phyloP scores from a whole-genome alignment of 1,140 invertebrate species.

The Atta colombica region DNA sequence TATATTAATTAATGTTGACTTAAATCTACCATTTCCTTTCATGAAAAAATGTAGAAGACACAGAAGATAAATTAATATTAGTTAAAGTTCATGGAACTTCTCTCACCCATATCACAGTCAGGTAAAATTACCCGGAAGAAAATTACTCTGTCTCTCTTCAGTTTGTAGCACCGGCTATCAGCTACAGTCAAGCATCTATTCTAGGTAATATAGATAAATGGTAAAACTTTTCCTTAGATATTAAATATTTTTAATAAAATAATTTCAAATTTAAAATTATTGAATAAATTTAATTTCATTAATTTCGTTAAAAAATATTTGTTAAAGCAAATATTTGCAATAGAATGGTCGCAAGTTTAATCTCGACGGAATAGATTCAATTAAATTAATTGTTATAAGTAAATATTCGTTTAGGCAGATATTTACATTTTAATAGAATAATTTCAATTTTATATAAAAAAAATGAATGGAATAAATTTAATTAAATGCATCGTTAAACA shows the following conservation, averaged over 20 bases:
- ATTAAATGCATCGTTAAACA: no score
- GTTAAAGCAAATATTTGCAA: no score
- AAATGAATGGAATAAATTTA: no score
- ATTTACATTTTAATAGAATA: no score
- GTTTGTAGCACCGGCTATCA: neutral
- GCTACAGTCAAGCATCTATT: neutral
- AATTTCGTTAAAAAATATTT: no score
- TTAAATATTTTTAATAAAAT: neutral
- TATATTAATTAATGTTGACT: neutral
- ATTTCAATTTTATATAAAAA: no score
- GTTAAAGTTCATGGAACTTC: neutral
- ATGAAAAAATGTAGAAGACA: neutral
- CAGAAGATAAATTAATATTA: slow-evolving; percentile 1
- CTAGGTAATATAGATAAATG: neutral
- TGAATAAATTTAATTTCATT: no score
- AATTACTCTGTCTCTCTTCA: neutral
- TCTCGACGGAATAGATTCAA: no score
- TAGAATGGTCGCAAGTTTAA: no score
- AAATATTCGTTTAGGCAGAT: no score
- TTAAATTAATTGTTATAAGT: no score
- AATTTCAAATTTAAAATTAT: no score
- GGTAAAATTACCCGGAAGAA: slow-evolving; percentile 33
- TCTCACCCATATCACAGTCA: neutral
- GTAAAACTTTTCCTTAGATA: neutral
- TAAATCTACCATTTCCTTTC: neutral